Conservation (phyloP, 2,113 vertebrate genomes). For the Seriola quinqueradiata region DNA sequence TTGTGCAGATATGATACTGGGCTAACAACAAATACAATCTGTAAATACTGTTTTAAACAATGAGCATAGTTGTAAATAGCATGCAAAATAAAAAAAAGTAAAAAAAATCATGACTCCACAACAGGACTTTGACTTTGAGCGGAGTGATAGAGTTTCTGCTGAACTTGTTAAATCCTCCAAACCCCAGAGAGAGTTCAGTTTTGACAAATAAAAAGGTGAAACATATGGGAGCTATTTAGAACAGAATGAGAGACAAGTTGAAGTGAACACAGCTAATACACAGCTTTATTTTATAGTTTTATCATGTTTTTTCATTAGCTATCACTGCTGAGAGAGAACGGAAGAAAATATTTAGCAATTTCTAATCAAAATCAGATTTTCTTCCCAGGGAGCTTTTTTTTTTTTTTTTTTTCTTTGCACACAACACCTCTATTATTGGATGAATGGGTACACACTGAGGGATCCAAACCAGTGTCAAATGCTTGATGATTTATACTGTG, state of each 20-base stretch:
- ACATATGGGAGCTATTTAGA: neutral
- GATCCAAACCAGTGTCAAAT: neutral
- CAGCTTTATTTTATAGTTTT: neutral
- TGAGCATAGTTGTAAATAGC: neutral
- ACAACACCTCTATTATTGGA: neutral
- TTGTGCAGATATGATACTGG: conserved; percentile 4
- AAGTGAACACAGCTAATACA: neutral
- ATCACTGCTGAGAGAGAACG: neutral
- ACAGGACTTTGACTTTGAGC: neutral
- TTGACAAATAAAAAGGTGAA: neutral
- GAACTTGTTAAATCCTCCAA: neutral
- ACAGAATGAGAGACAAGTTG: neutral
- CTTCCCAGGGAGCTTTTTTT: no score
- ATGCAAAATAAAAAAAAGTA: neutral
- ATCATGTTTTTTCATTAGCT: neutral
- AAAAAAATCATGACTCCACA: neutral
- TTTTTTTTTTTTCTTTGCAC: neutral
- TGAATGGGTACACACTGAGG: neutral
- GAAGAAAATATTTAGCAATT: neutral
- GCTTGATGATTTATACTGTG: conserved; percentile 6
- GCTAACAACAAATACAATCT: neutral
- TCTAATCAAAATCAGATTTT: neutral
- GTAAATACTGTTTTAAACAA: neutral
- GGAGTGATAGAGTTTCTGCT: neutral
- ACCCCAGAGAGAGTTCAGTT: neutral